A percentile compares a stretch with the other conserved stretches of the same genome.
Evolutionary conservation across 2,113 vertebrate genomes (phyloP).

Genomic region (Apodemus sylvaticus): DNA sequence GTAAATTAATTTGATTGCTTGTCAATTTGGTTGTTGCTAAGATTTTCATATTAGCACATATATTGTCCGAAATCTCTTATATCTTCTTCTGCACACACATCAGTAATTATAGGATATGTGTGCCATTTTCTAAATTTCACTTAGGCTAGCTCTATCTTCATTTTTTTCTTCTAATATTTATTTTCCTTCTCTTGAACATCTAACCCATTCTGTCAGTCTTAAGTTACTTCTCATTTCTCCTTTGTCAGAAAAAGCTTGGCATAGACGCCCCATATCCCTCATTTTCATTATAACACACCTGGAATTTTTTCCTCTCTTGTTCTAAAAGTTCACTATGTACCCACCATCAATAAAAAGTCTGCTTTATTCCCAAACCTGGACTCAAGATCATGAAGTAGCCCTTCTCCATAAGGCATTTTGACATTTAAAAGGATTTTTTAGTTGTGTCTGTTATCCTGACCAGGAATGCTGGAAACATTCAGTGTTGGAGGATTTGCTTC

Average conservation of each 20-base stretch:
- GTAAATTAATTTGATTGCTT: background rate
- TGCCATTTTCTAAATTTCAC: background rate
- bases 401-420: background rate
- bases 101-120: background rate
- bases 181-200: background rate
- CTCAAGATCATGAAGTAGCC: background rate
- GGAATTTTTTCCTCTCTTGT: background rate
- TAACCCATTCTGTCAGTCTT: background rate
- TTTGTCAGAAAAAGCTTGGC: background rate
- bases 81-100: background rate
- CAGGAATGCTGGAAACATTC: background rate
- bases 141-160: background rate
- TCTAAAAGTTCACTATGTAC: background rate
- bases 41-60: conserved; percentile 9
- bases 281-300: background rate
- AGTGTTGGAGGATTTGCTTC: background rate
- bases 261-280: background rate
- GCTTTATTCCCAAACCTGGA: background rate
- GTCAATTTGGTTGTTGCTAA: background rate
- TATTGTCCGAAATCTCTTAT: background rate
- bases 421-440: background rate
- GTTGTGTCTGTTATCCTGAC: background rate
- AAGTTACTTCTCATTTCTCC: background rate
- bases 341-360: background rate
- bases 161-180: background rate